phyloP scores from a whole-genome alignment of 2,888 invertebrate species.

The Spodoptera littoralis region DNA sequence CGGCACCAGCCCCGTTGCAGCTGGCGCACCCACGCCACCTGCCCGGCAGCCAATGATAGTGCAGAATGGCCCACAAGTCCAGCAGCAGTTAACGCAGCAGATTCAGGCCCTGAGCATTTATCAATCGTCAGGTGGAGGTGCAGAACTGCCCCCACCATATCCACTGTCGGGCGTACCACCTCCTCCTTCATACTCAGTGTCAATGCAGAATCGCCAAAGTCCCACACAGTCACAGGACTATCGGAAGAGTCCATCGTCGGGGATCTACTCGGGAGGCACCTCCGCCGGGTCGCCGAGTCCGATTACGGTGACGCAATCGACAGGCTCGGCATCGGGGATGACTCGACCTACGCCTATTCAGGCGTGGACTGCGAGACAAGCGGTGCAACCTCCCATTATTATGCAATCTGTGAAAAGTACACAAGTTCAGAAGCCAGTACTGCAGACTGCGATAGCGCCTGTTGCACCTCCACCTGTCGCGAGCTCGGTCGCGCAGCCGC shows the following conservation, averaged over 20 bases:
- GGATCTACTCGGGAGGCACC: conserved; percentile 94
- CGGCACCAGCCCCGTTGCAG: conserved; percentile 93
- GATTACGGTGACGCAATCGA: conserved; percentile 91
- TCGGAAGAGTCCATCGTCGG: conserved; percentile 95
- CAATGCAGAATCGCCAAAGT: conserved; percentile 95
- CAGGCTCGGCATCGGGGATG: conserved; percentile 90
- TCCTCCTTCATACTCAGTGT: conserved; percentile 95
- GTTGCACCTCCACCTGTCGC: conserved; percentile 91
- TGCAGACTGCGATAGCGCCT: conserved; percentile 98
- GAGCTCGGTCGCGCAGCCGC: conserved; percentile 88
- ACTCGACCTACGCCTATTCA: conserved; percentile 94
- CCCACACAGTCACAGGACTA: conserved; percentile 95
- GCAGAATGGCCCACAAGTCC: conserved; percentile 94
- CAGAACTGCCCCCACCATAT: conserved; percentile 92
- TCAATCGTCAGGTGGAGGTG: conserved; percentile 89
- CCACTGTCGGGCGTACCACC: conserved; percentile 91
- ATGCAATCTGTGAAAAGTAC: conserved; percentile 99
- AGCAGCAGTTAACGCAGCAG: conserved; percentile 96
- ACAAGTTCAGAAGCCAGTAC: conserved; percentile 97
- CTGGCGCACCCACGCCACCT: conserved; percentile 84
- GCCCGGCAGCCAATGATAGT: conserved; percentile 94
- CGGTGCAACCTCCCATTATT: conserved; percentile 97
- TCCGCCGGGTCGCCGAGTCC: conserved; percentile 96
- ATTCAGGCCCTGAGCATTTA: conserved; percentile 95
- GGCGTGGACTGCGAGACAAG: conserved; percentile 95